Base-by-base conservation (phyloP, 2,113 vertebrate species). In the Corapipo altera region DNA sequence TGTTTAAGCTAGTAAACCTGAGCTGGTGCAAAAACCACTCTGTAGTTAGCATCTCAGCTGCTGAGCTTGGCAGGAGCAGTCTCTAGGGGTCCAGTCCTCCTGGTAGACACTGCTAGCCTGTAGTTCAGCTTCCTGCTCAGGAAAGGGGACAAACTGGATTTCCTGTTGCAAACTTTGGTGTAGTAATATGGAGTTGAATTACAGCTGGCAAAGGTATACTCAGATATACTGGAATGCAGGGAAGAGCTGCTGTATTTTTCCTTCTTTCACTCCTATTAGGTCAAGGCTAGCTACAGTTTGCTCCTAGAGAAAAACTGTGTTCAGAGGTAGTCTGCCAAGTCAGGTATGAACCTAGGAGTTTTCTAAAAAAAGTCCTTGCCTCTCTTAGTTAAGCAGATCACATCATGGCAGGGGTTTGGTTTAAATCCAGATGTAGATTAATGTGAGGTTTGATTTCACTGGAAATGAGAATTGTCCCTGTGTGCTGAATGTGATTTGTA, bases 401-500 rank as follows among this genome's bases (percentile, higher is more conserved):
- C 11, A 55, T 44, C 9, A 41, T 41, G 32, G 15, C 16, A 15
- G 44, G 28, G n/a, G 15, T 46, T 58, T 0, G 0, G 9, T 73
- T 96, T 80, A 80, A 91, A 37, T 78, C 41, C 12, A 65, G 55
- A 61, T 79, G 22, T 85, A 94, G 48, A 66, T 39, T 54, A 59
- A 61, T 81, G n/a, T 69, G 67, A 46, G 19, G 24, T 89, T 89
- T 88, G n/a, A 64, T 26, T 96, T 85, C 59, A 65, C 15, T 89
- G 85, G 74, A 91, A 93, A 76, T 26, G 74, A 59, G 75, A 81
- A 61, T 52, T 79, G 49, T 33, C 77, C 66, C 28, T 1, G 2
- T 92, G 37, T 73, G 71, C 57, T 94, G 70, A 95, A 71, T 65
- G 54, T 82, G 75, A 76, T 84, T 96, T 94, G 35, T 83, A 90